phyloP scores from a whole-genome alignment of 2,888 invertebrate species.

The Ennomos fuscantarius region DNA sequence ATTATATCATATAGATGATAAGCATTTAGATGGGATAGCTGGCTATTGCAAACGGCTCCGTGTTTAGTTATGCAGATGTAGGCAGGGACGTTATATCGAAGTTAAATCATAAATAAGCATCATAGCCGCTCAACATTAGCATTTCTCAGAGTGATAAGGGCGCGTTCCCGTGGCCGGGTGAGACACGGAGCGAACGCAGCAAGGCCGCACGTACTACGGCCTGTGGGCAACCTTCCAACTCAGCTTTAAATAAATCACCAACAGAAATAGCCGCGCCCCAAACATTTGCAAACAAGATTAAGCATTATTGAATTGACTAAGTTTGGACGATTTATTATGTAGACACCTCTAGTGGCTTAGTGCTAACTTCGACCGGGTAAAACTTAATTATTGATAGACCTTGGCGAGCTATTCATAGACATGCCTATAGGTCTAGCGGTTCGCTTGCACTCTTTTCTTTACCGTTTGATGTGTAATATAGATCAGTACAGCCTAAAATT shows the following conservation, averaged over 20 bases:
- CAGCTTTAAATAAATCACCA: slow-evolving; percentile 69
- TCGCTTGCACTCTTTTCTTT: slow-evolving; percentile 2
- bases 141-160: slow-evolving; percentile 34
- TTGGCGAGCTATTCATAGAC: slow-evolving; percentile 15
- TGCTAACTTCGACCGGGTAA: slow-evolving; percentile 28
- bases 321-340: slow-evolving; percentile 47
- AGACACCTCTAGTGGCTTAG: slow-evolving; percentile 30
- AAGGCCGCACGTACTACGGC: slow-evolving; percentile 43
- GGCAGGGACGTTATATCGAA: slow-evolving; percentile 28
- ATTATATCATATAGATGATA: slow-evolving; percentile 1
- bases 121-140: slow-evolving; percentile 33
- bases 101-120: slow-evolving; percentile 31
- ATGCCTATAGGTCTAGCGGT: slow-evolving; percentile 1
- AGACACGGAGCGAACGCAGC: slow-evolving; percentile 36
- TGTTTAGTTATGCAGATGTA: slow-evolving; percentile 32
- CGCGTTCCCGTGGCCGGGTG: slow-evolving; percentile 30
- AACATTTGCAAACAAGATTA: slow-evolving; percentile 68
- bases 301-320: slow-evolving; percentile 69
- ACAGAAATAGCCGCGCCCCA: slow-evolving; percentile 59
- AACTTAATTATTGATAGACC: slow-evolving; percentile 34
- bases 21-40: slow-evolving; percentile 13
- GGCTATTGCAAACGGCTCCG: slow-evolving; percentile 14
- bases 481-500: no score
- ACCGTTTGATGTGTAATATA: neutral
- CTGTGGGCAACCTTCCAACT: slow-evolving; percentile 72